Conservation (phyloP, 2,113 vertebrate species). For the Porphyrio hochstetteri region DNA sequence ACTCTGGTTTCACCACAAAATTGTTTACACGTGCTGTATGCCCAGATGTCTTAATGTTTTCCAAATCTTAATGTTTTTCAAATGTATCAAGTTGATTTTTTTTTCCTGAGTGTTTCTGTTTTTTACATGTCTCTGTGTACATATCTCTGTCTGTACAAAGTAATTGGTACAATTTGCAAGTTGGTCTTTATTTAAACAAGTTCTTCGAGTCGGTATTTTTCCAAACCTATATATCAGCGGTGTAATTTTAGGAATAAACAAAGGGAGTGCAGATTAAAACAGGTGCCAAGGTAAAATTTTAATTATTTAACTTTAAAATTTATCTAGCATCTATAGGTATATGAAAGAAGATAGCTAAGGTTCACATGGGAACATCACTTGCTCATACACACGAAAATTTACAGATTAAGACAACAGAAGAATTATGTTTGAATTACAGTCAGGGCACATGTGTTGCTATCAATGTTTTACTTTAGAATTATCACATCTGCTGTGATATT, state of each 20-base stretch:
- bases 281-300: constrained; percentile 21
- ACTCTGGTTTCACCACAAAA: constrained; percentile 53
- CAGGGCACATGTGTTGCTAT: neutral
- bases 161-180: constrained; percentile 7
- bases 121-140: constrained; percentile 19
- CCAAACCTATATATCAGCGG: neutral
- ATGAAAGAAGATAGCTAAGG: neutral
- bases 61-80: constrained; percentile 19
- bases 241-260: neutral
- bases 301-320: constrained; percentile 1
- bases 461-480: neutral
- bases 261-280: neutral
- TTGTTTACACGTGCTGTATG: constrained; percentile 46
- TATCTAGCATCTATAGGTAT: neutral
- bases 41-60: constrained; percentile 54
- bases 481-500: neutral
- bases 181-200: constrained; percentile 59
- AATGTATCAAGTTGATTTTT: constrained; percentile 38
- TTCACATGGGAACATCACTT: neutral
- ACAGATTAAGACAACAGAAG: neutral
- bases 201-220: constrained; percentile 53
- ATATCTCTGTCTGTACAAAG: constrained; percentile 67
- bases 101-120: constrained; percentile 58
- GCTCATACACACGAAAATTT: neutral
- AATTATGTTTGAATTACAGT: neutral